phyloP scores from a whole-genome alignment of 2,888 invertebrate species.

The Nesidiocoris tenuis region DNA sequence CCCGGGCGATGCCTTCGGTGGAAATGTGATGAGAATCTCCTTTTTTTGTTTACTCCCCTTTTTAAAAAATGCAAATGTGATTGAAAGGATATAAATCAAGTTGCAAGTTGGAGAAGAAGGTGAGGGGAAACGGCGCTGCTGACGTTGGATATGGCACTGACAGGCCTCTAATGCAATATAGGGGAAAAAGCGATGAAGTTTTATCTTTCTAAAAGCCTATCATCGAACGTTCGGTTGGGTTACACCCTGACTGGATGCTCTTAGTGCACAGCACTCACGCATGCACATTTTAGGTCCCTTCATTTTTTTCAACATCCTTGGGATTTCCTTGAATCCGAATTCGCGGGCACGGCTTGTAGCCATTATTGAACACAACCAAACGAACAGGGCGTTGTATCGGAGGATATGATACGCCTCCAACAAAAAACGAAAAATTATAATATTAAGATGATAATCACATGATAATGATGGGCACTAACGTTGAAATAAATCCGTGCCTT shows the following conservation, averaged over 20 bases:
- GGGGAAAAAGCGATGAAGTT: slow-evolving; percentile 22
- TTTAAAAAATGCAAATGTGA: slow-evolving; percentile 19
- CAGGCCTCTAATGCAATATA: slow-evolving; percentile 31
- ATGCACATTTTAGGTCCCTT: too few species aligned
- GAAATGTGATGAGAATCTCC: not conserved
- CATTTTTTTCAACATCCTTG: too few species aligned
- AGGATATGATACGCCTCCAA: too few species aligned
- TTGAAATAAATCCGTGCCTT: too few species aligned
- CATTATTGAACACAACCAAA: too few species aligned
- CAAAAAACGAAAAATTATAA: too few species aligned
- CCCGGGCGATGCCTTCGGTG: not conserved
- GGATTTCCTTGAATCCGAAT: too few species aligned
- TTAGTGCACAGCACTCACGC: not conserved
- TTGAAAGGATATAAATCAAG: slow-evolving; percentile 31
- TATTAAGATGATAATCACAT: too few species aligned
- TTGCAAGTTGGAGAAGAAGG: not conserved
- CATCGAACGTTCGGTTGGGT: slow-evolving; percentile 7
- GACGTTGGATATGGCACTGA: slow-evolving; percentile 23
- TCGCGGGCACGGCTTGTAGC: too few species aligned
- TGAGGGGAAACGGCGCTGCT: not conserved
- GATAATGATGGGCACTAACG: too few species aligned
- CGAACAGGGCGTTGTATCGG: too few species aligned
- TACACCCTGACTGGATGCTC: not conserved
- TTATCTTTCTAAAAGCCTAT: slow-evolving; percentile 25
- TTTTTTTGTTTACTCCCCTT: not conserved